phyloP scores from a whole-genome alignment of 2,113 vertebrate species.

The Rhombomys opimus region DNA sequence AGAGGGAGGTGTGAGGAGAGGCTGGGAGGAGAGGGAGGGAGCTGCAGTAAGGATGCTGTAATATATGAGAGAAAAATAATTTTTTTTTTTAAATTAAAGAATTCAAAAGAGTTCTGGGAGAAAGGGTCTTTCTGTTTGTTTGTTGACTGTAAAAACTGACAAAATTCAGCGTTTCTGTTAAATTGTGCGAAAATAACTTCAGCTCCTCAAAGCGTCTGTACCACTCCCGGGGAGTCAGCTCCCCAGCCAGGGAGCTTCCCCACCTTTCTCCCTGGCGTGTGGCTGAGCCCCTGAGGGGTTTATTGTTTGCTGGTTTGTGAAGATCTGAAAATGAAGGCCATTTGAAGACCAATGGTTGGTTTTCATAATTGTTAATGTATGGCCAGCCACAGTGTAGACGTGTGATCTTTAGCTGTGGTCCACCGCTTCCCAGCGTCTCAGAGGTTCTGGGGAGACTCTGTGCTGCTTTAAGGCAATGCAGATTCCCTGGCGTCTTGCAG shows the following conservation, averaged over 20 bases:
- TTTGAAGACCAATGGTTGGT: neutral
- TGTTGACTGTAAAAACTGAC: neutral
- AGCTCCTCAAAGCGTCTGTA: neutral
- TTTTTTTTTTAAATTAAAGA: no score
- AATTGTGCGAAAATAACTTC: neutral
- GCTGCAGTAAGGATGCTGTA: neutral
- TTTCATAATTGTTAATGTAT: neutral
- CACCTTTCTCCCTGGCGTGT: neutral
- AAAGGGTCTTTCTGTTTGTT: neutral
- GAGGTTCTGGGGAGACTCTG: neutral
- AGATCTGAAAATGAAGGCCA: neutral
- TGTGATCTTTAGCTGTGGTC: neutral
- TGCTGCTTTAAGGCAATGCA: neutral
- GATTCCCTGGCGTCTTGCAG: neutral
- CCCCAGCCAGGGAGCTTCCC: neutral
- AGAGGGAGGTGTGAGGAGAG: neutral
- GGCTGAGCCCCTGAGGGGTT: neutral
- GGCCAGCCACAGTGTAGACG: neutral
- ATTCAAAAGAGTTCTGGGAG: neutral
- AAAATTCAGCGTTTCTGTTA: neutral
- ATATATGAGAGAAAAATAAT: neutral
- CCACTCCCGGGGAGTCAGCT: neutral
- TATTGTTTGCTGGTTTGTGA: neutral
- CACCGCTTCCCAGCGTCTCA: neutral
- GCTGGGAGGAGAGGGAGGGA: neutral